Conservation (phyloP, 1,140 invertebrate species). For the Caligus rogercresseyi region DNA sequence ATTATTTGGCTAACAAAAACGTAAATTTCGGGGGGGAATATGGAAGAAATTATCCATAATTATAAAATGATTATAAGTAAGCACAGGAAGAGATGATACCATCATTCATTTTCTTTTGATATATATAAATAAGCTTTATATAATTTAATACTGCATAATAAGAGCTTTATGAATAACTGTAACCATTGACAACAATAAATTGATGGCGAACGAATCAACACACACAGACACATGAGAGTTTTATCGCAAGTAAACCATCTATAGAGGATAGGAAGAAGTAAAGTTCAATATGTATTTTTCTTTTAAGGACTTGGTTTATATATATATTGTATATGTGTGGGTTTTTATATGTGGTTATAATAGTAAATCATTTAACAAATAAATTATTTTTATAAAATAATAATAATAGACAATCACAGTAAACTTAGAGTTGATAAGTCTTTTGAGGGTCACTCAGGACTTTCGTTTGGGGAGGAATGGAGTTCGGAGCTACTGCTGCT, state of each 20-base stretch:
- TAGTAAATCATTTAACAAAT: background rate
- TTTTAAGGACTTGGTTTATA: background rate
- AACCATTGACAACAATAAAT: background rate
- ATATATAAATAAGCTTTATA: background rate
- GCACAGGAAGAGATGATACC: too few species aligned
- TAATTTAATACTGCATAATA: background rate
- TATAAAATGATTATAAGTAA: too few species aligned
- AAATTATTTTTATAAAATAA: background rate
- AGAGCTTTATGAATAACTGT: constrained; percentile 1
- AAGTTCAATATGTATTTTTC: background rate
- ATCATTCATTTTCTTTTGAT: too few species aligned
- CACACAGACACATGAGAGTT: background rate
- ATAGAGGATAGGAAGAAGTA: background rate
- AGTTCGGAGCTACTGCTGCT: background rate
- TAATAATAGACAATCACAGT: background rate
- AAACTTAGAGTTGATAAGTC: background rate
- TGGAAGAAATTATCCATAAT: too few species aligned
- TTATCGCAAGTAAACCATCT: background rate
- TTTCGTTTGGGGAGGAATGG: background rate
- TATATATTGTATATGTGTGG: too few species aligned
- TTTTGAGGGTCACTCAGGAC: background rate
- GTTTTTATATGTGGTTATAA: too few species aligned
- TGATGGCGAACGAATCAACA: background rate
- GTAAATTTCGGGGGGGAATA: too few species aligned
- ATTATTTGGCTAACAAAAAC: too few species aligned